Percentiles rank a stretch among this genome's conserved stretches.
Conservation (phyloP, 53 echinoderm and acorn worm species). For the Arbacia lixula region DNA sequence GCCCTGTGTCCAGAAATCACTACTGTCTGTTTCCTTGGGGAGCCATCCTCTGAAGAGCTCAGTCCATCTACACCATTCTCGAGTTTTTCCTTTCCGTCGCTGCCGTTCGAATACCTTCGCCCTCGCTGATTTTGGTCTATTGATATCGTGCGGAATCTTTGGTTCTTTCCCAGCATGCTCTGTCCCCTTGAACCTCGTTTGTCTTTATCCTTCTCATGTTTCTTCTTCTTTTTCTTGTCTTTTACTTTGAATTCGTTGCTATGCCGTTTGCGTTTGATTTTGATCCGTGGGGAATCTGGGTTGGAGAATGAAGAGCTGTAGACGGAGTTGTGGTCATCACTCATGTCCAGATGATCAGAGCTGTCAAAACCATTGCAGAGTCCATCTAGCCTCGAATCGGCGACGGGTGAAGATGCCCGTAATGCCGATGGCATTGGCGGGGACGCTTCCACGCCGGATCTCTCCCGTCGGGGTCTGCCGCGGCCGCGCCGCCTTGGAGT, state of each 20-base stretch:
- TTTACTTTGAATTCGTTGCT: constrained; percentile 44
- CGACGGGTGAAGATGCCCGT: constrained; percentile 2
- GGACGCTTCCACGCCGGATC: constrained; percentile 56
- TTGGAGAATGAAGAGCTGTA: constrained; percentile 63
- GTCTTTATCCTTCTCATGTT: constrained; percentile 26
- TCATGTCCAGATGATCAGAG: constrained; percentile 19
- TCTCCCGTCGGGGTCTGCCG: constrained; percentile 37
- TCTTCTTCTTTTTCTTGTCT: constrained; percentile 65
- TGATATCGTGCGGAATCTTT: background rate
- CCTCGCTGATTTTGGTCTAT: no score
- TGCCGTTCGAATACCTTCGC: background rate
- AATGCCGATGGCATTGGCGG: constrained; percentile 27
- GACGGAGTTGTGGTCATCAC: constrained; percentile 50
- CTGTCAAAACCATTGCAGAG: constrained; percentile 32
- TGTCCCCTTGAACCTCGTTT: background rate
- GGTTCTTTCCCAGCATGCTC: background rate
- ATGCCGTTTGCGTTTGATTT: constrained; percentile 77
- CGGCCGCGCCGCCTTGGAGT: constrained; percentile 28
- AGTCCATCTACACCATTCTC: background rate
- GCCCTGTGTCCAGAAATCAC: constrained; percentile 86
- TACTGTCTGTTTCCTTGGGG: constrained; percentile 47
- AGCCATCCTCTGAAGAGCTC: background rate
- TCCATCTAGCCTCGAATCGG: constrained; percentile 15
- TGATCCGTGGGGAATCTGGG: constrained; percentile 70
- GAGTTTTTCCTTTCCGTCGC: constrained; percentile 6